phyloP scores from a whole-genome alignment of 2,888 invertebrate genomes.

The Perizoma flavofasciatum region DNA sequence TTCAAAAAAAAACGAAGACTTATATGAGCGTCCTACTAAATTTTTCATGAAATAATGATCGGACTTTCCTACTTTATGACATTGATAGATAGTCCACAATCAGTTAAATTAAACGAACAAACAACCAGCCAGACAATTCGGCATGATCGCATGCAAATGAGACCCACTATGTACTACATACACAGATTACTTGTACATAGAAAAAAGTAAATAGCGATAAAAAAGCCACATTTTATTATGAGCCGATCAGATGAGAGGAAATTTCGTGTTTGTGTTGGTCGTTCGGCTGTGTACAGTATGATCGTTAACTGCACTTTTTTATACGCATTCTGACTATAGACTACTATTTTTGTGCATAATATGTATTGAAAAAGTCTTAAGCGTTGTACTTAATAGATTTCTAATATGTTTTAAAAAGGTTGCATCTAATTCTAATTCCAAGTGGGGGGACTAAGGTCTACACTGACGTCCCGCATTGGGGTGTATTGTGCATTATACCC shows the following conservation, averaged over 20 bases:
- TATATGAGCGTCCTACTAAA: too few relatives aligned
- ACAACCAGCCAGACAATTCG: slow-evolving; percentile 39
- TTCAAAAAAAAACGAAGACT: too few relatives aligned
- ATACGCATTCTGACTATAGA: too few relatives aligned
- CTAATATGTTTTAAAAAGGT: too few relatives aligned
- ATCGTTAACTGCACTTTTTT: slow-evolving; percentile 3
- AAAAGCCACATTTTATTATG: slow-evolving; percentile 83
- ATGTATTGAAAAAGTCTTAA: too few relatives aligned
- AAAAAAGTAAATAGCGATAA: slow-evolving; percentile 83
- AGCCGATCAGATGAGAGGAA: slow-evolving; percentile 70
- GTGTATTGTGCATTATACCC: too few relatives aligned
- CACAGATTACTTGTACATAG: slow-evolving; percentile 69
- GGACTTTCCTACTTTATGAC: not conserved
- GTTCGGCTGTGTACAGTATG: slow-evolving; percentile 59
- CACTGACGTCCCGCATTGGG: too few relatives aligned
- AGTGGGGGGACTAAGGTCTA: too few relatives aligned
- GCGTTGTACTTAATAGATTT: too few relatives aligned
- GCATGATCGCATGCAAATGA: slow-evolving; percentile 45
- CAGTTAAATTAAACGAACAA: slow-evolving; percentile 42
- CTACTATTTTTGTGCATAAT: too few relatives aligned
- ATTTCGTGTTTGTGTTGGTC: slow-evolving; percentile 63
- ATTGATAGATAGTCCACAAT: slow-evolving; percentile 24
- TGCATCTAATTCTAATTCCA: too few relatives aligned
- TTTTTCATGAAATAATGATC: too few relatives aligned
- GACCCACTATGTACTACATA: slow-evolving; percentile 51